Conservation (phyloP, 2,888 invertebrate genomes). For the Caradrina kadenii region DNA sequence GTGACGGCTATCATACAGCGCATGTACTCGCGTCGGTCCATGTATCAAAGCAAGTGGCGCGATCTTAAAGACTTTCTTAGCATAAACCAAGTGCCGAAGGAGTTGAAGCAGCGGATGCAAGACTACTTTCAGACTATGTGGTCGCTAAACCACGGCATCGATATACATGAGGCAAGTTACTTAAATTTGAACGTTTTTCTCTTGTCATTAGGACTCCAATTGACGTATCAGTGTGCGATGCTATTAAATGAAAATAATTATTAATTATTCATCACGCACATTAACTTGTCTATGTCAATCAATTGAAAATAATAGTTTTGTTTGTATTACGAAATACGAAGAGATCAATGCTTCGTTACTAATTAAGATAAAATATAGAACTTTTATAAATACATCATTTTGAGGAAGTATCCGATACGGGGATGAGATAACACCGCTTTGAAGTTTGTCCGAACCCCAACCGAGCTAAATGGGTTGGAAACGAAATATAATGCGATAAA, state of each 20-base stretch:
- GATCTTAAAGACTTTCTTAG: slow-evolving; percentile 98
- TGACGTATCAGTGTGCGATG: background rate
- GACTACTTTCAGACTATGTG: slow-evolving; percentile 99
- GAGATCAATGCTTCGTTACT: slow-evolving; percentile 1
- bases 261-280: background rate
- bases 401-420: slow-evolving; percentile 59
- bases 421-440: slow-evolving; percentile 64
- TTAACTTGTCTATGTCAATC: slow-evolving; percentile 1
- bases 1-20: slow-evolving; percentile 99
- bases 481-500: slow-evolving; percentile 68
- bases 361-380: slow-evolving; percentile 17
- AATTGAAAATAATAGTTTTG: background rate
- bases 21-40: slow-evolving; percentile 98
- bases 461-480: slow-evolving; percentile 69
- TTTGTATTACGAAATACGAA: slow-evolving; percentile 38
- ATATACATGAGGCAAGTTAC: slow-evolving; percentile 97
- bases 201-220: background rate
- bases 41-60: slow-evolving; percentile 98
- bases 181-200: background rate
- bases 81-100: slow-evolving; percentile 98
- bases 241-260: background rate
- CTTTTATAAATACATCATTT: slow-evolving; percentile 23
- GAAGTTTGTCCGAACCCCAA: slow-evolving; percentile 63
- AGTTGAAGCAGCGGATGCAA: slow-evolving; percentile 98
- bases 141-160: slow-evolving; percentile 99